Percentiles rank a stretch among this genome's conserved stretches.
These are phyloP conservation scores for Macropis europaea DNA, from an alignment of 2,888 invertebrate species.

Conservation along the genomic window DNA sequence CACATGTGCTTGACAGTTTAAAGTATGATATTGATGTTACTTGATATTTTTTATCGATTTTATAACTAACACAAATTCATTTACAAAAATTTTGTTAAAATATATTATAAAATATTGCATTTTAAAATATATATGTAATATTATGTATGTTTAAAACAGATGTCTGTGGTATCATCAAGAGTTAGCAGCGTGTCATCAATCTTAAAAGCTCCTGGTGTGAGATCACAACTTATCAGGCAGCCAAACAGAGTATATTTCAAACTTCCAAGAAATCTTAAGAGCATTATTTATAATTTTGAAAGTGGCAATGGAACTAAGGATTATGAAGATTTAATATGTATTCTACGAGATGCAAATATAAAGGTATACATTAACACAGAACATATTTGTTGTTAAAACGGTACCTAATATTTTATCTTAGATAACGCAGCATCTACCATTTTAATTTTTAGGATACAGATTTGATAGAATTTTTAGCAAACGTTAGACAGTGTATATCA, in stretches of 20 bases:
- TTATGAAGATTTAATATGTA: constrained; percentile 81
- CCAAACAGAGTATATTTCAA: constrained; percentile 79
- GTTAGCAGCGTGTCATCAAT: constrained; percentile 74
- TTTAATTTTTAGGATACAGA: constrained; percentile 81
- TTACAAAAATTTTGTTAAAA: background rate
- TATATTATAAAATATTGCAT: background rate
- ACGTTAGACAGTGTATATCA: constrained; percentile 83
- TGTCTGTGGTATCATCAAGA: constrained; percentile 76
- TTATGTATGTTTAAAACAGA: constrained; percentile 60
- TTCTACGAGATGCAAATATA: constrained; percentile 80
- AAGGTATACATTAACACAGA: constrained; percentile 67
- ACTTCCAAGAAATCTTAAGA: constrained; percentile 80
- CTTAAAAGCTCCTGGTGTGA: constrained; percentile 70
- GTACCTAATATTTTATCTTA: background rate
- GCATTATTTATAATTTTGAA: constrained; percentile 80
- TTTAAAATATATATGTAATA: background rate
- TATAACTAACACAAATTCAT: background rate
- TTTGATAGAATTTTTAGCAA: constrained; percentile 81
- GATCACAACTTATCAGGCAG: constrained; percentile 63
- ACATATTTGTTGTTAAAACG: background rate
- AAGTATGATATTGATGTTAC: background rate
- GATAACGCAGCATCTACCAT: background rate
- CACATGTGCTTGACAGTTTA: constrained; percentile 22
- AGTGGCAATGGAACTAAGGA: constrained; percentile 77
- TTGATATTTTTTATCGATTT: background rate